Base-by-base conservation (phyloP, 2,113 vertebrate genomes). In the Chaenocephalus aceratus region DNA sequence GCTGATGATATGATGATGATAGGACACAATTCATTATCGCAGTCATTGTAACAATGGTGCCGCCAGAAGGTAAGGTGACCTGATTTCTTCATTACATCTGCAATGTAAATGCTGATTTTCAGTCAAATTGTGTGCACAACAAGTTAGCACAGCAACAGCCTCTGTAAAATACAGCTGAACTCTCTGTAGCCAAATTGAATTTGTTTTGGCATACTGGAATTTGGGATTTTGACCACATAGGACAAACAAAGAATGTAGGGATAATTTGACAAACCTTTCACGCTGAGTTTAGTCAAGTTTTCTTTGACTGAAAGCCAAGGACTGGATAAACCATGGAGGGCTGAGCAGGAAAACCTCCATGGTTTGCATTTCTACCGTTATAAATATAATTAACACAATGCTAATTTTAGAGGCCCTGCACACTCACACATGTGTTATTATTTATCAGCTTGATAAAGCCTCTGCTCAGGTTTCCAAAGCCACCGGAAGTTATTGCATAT, bases 221-320 rank as follows among this genome's bases (percentile, higher is more conserved):
- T 57, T 66, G 15, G 69, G 64, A 84, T 80, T 84, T 62, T 72
- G 56, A 76, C 80, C 48, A 65, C 34, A 77, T 6, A 49, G 18
- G 53, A 64, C 74, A 66, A 84, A 54, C 34, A 49, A 60, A 1
- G 10, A 52, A 49, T 36, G 45, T 41, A 41, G 44, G 71, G 49
- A 76, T 67, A 66, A 88, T 76, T 67, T 71, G 62, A 80, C 65
- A 83, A 83, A 70, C 51, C 77, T 80, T 88, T 79, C 34, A 70
- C 16, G 12, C 62, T 3, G 5, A 49, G 11, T 79, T 72, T 63
- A 66, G 69, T 75, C 12, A 36, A 6, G 18, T 83, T 77, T 77
- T 65, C 44, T 67, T 2, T 16, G 5, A 58, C 65, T 72, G 79
- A 41, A 41, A 41, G 36, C 36, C 36, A 41, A 41, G 5, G 5